Base-by-base conservation (phyloP, 2,888 invertebrate genomes). In the Hemaris fuciformis region DNA sequence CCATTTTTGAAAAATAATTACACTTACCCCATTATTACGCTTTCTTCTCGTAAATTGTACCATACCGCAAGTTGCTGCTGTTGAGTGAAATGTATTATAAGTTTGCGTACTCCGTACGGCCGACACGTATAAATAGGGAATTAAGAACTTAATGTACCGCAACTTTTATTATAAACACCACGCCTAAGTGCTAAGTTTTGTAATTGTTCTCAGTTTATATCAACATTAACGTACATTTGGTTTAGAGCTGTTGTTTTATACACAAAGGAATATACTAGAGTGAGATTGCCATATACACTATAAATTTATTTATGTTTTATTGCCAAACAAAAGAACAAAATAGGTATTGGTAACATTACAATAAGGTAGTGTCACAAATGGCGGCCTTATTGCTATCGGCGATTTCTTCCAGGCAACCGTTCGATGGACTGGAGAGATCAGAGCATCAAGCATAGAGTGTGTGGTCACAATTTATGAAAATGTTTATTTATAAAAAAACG, bases 21-120 rank as follows among this genome's bases (percentile, higher is more conserved):
- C 60, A 59, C 57, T 42, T 56, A 38, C 22, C 42, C 59, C 43
- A 59, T 60, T 61, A 61, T 8, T 13, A 7, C 58, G 62, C 57
- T 46, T 20, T 38, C 23, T 56, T 7, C 62, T 64, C 48, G 31
- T 62, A 46, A 45, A 34, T 64, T 64, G 60, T 25, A 58, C 64
- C 60, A 61, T 46, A 46, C 7, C 46, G 45, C 27, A 64, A 65
- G 60, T 63, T 57, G 60, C 22, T 45, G 43, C 57, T 61, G 48
- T 61, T 66, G 59, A 71, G 38, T 57, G 20, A 70, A 73, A 69
- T 76, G 67, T 76, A 56, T 43, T 61, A 45, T 59, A 68, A 64
- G 62, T 64, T 66, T 57, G 60, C 42, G 60, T 62, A 61, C 27
- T 59, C 42, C 31, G 41, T 18, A 53, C 22, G 53, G 20, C 57